phyloP scores from a whole-genome alignment of 2,888 invertebrate genomes.

The Plagiodera versicolora region DNA sequence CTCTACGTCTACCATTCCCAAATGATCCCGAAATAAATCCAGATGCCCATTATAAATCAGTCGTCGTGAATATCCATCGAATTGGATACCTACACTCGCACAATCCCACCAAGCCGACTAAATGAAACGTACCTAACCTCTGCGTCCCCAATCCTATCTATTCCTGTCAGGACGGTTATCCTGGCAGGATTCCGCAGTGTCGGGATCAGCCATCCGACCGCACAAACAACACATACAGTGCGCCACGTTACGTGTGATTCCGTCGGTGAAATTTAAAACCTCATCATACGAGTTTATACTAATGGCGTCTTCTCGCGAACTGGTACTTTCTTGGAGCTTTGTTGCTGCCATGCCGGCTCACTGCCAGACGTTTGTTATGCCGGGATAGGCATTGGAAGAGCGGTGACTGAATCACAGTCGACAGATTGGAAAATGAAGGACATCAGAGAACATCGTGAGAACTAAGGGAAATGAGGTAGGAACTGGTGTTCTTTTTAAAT shows the following conservation, averaged over 20 bases:
- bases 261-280: constrained; percentile 27
- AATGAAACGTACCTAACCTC: constrained; percentile 24
- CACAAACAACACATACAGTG: constrained; percentile 10
- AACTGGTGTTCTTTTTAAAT: too few relatives aligned
- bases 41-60: constrained; percentile 22
- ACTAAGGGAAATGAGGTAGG: too few relatives aligned
- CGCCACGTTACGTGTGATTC: neutral
- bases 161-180: constrained; percentile 23
- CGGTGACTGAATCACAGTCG: too few relatives aligned
- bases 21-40: neutral
- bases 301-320: constrained; percentile 16
- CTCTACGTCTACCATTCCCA: neutral
- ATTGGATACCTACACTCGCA: constrained; percentile 22
- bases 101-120: constrained; percentile 23
- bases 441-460: too few relatives aligned
- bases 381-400: too few relatives aligned
- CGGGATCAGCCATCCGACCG: constrained; percentile 9
- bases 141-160: constrained; percentile 22
- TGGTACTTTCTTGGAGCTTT: constrained; percentile 1
- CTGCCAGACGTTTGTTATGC: neutral
- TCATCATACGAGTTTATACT: constrained; percentile 32
- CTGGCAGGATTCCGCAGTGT: constrained; percentile 15
- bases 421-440: too few relatives aligned
- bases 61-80: constrained; percentile 11
- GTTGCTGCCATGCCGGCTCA: neutral